Evolutionary conservation across 1,140 invertebrate genomes (phyloP).

Genomic region (Oncopeltus fasciatus): DNA sequence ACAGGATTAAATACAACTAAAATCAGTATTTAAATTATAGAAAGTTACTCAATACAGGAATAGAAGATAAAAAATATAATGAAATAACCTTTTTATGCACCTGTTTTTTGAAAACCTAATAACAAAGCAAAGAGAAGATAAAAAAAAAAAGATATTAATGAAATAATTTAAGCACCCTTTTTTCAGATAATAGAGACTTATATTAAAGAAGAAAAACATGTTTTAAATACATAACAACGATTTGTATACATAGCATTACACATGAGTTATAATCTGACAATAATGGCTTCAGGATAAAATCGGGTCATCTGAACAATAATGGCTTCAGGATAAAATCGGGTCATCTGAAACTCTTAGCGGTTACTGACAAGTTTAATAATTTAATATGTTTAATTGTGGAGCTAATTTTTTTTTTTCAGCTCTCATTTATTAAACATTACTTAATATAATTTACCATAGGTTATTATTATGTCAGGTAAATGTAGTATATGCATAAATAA

Average conservation of each 20-base stretch:
- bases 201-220: conserved; percentile 9
- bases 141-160: background rate
- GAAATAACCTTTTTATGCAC: too few species aligned
- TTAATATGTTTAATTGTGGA: background rate
- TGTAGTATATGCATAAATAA: background rate
- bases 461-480: conserved; percentile 1
- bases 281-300: background rate
- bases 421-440: conserved; percentile 4
- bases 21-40: too few species aligned
- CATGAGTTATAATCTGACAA: conserved; percentile 2
- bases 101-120: too few species aligned
- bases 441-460: conserved; percentile 8
- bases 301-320: conserved; percentile 1
- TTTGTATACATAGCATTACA: background rate
- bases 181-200: conserved; percentile 1
- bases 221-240: background rate
- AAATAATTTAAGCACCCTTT: background rate
- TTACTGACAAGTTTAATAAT: conserved; percentile 4
- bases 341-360: conserved; percentile 3
- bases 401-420: background rate
- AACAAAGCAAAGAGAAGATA: too few species aligned
- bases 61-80: too few species aligned
- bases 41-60: too few species aligned
- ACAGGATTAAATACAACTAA: too few species aligned
- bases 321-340: background rate